Evolutionary conservation across 37 sponge, comb jelly and placozoan species (phyloP).

Genomic region (Halichondria panicea): DNA sequence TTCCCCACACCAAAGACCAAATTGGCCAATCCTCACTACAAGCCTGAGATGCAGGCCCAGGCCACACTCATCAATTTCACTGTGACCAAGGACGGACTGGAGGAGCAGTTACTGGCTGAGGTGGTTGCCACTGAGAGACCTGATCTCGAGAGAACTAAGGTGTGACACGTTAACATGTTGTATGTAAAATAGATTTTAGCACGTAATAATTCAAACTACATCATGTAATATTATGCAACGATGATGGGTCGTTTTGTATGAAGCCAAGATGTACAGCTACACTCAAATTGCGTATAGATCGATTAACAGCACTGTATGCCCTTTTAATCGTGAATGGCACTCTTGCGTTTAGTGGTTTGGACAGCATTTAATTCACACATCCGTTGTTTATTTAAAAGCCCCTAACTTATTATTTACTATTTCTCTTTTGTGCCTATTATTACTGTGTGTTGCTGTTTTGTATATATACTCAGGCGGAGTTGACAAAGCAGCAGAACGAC

Average conservation of each 20-base stretch:
- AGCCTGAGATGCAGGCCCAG: slow-evolving; percentile 99
- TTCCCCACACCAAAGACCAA: slow-evolving; percentile 77
- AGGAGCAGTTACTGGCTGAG: slow-evolving; percentile 98
- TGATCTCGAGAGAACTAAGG: slow-evolving; percentile 96
- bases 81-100: slow-evolving; percentile 96
- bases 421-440: too few species aligned
- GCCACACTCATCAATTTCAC: slow-evolving; percentile 97
- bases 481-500: slow-evolving; percentile 97
- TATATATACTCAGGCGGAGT: slow-evolving; percentile 57
- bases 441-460: too few species aligned
- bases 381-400: neutral
- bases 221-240: neutral
- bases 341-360: neutral
- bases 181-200: neutral
- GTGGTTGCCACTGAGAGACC: slow-evolving; percentile 98
- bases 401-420: too few species aligned
- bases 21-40: slow-evolving; percentile 99
- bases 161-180: neutral
- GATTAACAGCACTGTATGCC: too few species aligned
- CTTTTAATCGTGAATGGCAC: too few species aligned
- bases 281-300: too few species aligned
- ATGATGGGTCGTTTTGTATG: neutral
- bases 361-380: neutral
- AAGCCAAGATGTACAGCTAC: too few species aligned
- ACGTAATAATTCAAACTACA: neutral